Base-by-base conservation (phyloP, 2,888 invertebrate genomes). In the Lasius platythorax region DNA sequence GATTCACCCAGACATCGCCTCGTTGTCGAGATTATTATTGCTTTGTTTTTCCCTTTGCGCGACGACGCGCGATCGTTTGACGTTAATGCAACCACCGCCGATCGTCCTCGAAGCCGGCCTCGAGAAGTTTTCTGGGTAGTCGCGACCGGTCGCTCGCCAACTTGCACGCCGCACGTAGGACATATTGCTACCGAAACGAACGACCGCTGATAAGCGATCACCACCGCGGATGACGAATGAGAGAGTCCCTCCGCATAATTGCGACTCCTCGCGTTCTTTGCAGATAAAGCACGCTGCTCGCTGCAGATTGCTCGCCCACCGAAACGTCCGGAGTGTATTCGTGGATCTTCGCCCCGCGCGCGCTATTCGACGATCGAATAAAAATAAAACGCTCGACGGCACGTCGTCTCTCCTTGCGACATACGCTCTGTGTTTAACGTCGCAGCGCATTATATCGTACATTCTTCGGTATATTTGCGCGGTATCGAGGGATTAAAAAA, bases 11-110 rank as follows among this genome's bases (percentile, higher is more conserved):
- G 64, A 50, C 78, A 61, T 84, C 70, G 64, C 50, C 73, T n/a
- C 56, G 75, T 89, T 87, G 87, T 89, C 89, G 67, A 83, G 83
- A 88, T 87, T 89, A 87, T 83, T 78, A 46, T 81, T 87, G 75
- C 23, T 82, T 53, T 30, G 28, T 58, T 66, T 15, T n/a, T 61
- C 3, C 40, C 56, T 64, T 40, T 50, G 64, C 78, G 23, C 78
- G 23, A 73, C 66, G 66, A 87, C 89, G 73, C 58, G 68, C 58
- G 68, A 78, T 84, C 78, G 83, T 66, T 30, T 70, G 89, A 70
- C 87, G 89, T 82, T 88, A 87, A 88, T 89, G 89, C 84, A 87
- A 67, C 76, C 64, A 82, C 76, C 64, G 79, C 63, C 66, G 79
- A 83, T 86, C 66, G 75, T n/a, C 23, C 23, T n/a, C 76, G 61